A percentile compares a stretch with the other conserved stretches of the same genome.
Conservation (phyloP, 23 tunicate species). For the Halocynthia roretzi region DNA sequence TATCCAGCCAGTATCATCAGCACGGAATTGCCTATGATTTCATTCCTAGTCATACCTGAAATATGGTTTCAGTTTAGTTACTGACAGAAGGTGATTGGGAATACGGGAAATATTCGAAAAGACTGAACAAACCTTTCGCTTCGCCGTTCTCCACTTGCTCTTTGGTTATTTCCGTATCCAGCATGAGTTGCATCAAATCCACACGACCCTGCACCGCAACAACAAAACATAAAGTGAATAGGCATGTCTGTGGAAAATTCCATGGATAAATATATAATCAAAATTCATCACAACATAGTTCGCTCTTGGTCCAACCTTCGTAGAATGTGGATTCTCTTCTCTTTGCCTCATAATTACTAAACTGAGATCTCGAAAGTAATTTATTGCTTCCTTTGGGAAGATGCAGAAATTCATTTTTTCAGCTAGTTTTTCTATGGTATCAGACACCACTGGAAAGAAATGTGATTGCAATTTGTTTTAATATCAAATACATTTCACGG, state of each 20-base stretch:
- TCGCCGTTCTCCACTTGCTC: slow-evolving; percentile 25
- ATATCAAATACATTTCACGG: no score
- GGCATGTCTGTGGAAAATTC: no score
- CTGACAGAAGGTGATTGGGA: no score
- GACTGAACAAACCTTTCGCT: slow-evolving; percentile 16
- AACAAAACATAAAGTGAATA: no score
- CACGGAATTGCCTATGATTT: slow-evolving; percentile 22
- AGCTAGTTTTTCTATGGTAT: slow-evolving; percentile 29
- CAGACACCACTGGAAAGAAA: slow-evolving; percentile 29
- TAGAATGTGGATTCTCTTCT: neutral
- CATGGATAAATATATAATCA: no score
- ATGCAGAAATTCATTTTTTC: slow-evolving; percentile 8
- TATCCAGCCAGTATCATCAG: slow-evolving; percentile 17
- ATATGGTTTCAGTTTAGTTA: neutral
- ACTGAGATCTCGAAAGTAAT: slow-evolving; percentile 9
- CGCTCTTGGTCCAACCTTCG: no score
- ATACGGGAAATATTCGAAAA: no score
- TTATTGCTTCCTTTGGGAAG: slow-evolving; percentile 21
- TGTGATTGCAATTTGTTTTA: no score
- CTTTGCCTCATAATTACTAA: slow-evolving; percentile 14
- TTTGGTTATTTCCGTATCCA: slow-evolving; percentile 37
- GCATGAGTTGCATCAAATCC: slow-evolving; percentile 67
- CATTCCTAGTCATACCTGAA: slow-evolving; percentile 21
- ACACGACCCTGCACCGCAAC: neutral
- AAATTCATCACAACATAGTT: no score